Percentiles rank a stretch among this genome's conserved stretches.
Conservation (phyloP, 2,113 vertebrate species). For the Andinoacara biseriatus region DNA sequence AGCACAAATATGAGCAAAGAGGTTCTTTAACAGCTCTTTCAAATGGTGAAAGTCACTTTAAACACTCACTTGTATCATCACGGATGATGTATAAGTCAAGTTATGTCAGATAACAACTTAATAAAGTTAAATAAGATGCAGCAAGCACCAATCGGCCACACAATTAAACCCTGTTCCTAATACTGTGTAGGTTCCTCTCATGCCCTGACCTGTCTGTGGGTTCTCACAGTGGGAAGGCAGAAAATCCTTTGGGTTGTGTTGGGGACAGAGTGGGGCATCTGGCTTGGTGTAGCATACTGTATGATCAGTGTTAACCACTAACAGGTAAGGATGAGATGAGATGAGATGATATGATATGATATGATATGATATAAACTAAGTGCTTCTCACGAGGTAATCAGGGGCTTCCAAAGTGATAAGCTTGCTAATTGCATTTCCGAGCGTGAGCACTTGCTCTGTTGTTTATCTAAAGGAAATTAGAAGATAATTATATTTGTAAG, state of each 20-base stretch:
- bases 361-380: neutral
- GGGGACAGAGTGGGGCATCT: neutral
- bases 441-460: constrained; percentile 45
- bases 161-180: neutral
- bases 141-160: neutral
- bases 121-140: neutral
- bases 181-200: neutral
- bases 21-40: neutral
- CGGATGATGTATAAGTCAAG: neutral
- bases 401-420: constrained; percentile 29
- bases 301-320: neutral
- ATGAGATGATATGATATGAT: neutral
- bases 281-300: neutral
- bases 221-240: neutral
- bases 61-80: neutral
- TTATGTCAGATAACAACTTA: neutral
- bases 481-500: constrained; percentile 62
- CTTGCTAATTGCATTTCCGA: constrained; percentile 48
- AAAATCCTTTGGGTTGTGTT: neutral
- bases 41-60: neutral
- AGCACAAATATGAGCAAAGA: neutral
- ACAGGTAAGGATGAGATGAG: neutral
- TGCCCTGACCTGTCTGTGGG: neutral
- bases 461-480: constrained; percentile 62
- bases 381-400: neutral